Base-by-base conservation (phyloP, 1,140 invertebrate species). In the Bombus pascuorum region DNA sequence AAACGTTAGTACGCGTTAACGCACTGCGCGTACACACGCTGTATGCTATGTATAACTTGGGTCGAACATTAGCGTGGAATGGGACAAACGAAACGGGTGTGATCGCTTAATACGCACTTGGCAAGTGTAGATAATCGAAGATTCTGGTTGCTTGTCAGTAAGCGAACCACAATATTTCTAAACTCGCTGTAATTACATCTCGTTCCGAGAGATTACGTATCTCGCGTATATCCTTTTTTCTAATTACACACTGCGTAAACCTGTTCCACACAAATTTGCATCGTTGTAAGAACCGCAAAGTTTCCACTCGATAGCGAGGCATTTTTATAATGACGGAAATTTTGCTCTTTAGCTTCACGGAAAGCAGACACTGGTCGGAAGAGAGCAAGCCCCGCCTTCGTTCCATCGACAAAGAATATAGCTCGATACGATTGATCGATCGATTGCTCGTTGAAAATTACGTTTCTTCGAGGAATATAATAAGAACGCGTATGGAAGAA, bases 221-320 rank as follows among this genome's bases (percentile, higher is more conserved):
- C 79, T 83, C 72, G 57, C 34, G 32, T 83, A 13, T 47, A 66
- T 83, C 81, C 81, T 82, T 82, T 82, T 82, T 82, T 75, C 81
- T 83, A 83, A 83, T 83, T 83, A 76, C 72, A 83, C 81, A 32
- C 59, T 39, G 34, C 37, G 72, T 53, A 83, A 83, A 83, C 81
- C 81, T 76, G 81, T 76, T 83, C 57, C 59, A 15, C 22, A 83
- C 81, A 83, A 83, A 83, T 83, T 83, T 83, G 42, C 81, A 83
- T 83, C 81, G 81, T 37, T 32, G 59, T 9, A 22, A 28, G 57
- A 76, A 83, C 59, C 62, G 57, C 57, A 53, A 53, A 15, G 42
- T 83, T 83, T 66, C 81, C 72, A 39, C 59, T 37, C 42, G 72
- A 82, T 66, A 12, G 37, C 37, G 53, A 25, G 22, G 28, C 3